Conservation (phyloP, 2,113 vertebrate species). For the Callionymus lyra region DNA sequence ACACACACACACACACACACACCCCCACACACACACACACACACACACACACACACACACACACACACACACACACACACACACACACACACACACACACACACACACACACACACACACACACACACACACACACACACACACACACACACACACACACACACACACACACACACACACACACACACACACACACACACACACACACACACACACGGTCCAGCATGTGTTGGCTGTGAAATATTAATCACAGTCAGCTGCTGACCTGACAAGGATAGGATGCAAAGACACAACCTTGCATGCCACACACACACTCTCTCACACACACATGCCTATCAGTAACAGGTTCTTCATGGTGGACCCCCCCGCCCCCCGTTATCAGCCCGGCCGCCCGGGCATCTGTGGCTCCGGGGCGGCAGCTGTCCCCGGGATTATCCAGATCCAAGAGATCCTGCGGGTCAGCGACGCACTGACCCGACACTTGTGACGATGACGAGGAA, state of each 20-base stretch:
- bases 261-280: conserved; percentile 44
- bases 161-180: no score
- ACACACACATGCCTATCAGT: conserved; percentile 31
- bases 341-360: conserved; percentile 21
- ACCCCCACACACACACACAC: conserved; percentile 20
- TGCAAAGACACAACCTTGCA: conserved; percentile 16
- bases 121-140: conserved; percentile 22
- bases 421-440: conserved; percentile 45
- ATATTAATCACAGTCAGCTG: conserved; percentile 72
- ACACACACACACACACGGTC: conserved; percentile 16
- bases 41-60: conserved; percentile 19
- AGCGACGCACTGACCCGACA: conserved; percentile 21
- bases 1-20: conserved; percentile 22
- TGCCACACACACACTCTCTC: conserved; percentile 16
- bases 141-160: conserved; percentile 20
- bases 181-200: no score
- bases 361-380: conserved; percentile 11
- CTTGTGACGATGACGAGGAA: no score
- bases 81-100: conserved; percentile 19
- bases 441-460: conserved; percentile 25
- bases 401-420: conserved; percentile 41
- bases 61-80: conserved; percentile 22
- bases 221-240: conserved; percentile 57
- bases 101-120: conserved; percentile 22
- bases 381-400: conserved; percentile 49